Percentiles rank a stretch among this genome's conserved stretches.
Conservation (phyloP, 1,140 invertebrate species). For the Drosophila micromelanica region DNA sequence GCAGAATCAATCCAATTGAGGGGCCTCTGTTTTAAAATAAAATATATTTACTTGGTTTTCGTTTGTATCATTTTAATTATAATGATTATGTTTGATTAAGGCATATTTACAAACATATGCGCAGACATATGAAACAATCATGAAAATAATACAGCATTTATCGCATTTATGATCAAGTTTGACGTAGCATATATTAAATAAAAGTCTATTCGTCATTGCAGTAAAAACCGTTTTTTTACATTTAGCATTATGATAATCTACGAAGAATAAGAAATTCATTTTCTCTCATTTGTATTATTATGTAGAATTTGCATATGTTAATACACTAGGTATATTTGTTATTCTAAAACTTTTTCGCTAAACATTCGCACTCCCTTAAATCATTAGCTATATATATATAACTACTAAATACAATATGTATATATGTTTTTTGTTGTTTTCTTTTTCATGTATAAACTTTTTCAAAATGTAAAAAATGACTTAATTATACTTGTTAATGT, state of each 20-base stretch:
- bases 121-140: constrained; percentile 37
- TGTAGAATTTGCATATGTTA: constrained; percentile 21
- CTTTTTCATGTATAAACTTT: constrained; percentile 66
- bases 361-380: constrained; percentile 46
- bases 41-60: constrained; percentile 22
- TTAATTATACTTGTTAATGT: constrained; percentile 33
- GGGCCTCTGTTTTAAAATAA: background rate
- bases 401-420: background rate
- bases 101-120: constrained; percentile 55
- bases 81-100: constrained; percentile 66
- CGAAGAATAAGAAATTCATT: constrained; percentile 61
- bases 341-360: constrained; percentile 32
- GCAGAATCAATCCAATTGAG: background rate
- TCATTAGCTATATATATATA: constrained; percentile 63
- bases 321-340: constrained; percentile 34
- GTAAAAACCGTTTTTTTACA: constrained; percentile 67
- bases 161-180: constrained; percentile 50
- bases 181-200: constrained; percentile 58
- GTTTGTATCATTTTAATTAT: constrained; percentile 42
- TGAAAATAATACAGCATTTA: constrained; percentile 36
- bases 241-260: constrained; percentile 56
- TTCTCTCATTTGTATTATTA: constrained; percentile 29
- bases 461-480: constrained; percentile 78
- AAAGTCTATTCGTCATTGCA: constrained; percentile 36
- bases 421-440: constrained; percentile 31